Evolutionary conservation across 2,888 invertebrate genomes (phyloP), one percentile per base, ranked within the genome.

Genomic region (Ethmia dodecea): DNA sequence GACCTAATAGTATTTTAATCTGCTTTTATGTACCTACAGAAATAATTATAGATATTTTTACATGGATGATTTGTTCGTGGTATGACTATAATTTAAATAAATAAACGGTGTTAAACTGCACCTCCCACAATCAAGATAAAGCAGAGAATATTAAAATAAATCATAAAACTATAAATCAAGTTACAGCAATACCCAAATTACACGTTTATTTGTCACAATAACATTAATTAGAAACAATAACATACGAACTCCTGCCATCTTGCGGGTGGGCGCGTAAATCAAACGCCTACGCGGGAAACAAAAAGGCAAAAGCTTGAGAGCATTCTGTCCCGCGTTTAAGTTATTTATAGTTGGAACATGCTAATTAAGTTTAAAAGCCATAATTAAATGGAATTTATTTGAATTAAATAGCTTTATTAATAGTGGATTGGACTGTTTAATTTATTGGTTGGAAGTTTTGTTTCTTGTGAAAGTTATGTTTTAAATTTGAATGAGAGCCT

Each of bases 261-360:
- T 25, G 22, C 44, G 50, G 47, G 60, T 47, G 55, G 55, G 38
- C 48, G 43, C 53, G 50, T 68, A 66, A 63, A 66, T 67, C 60
- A 64, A 15, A 44, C 64, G 57, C 64, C 68, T 52, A 57, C 61
- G 31, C 33, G 45, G 45, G 22, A 22, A 22, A 22, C 22, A 3
- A 22, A 33, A 42, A 38, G 37, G 37, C 29, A n/a, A n/a, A n/a
- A n/a, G n/a, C n/a, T n/a, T n/a, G n/a, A 22, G 22, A 3, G 9
- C 3, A 8, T n/a, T n/a, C n/a, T 36, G 36, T 45, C 45, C 36
- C 42, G 40, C 35, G 37, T 16, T 32, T 36, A 31, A 22, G 38
- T 35, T 48, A 58, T 55, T 55, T 50, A 55, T 60, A 32, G 43
- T 38, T 42, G 31, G 32, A 40, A 45, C 41, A 54, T 54, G 48